Percentiles rank a stretch among this genome's conserved stretches.
These are phyloP conservation scores for Yponomeuta sedellus DNA, from an alignment of 2,888 invertebrate genomes.

Conservation along the genomic window DNA sequence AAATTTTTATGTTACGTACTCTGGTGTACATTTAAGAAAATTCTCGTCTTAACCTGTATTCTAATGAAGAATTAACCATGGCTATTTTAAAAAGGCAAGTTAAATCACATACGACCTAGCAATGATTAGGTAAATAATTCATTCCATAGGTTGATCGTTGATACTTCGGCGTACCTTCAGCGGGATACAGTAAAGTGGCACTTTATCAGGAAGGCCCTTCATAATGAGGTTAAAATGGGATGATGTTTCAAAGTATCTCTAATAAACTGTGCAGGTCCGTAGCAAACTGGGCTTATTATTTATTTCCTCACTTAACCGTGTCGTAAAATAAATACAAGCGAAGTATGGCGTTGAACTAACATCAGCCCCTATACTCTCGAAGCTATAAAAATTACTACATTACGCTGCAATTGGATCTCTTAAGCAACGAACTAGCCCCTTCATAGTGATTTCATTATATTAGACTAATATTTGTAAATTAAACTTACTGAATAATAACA, in stretches of 20 bases:
- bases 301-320: neutral
- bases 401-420: too few species aligned
- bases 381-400: too few species aligned
- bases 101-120: too few species aligned
- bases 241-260: neutral
- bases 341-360: neutral
- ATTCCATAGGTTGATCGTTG: neutral
- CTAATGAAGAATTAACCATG: too few species aligned
- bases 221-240: neutral
- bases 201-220: neutral
- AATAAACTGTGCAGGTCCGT: neutral
- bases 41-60: too few species aligned
- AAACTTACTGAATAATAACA: too few species aligned
- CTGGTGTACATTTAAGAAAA: too few species aligned
- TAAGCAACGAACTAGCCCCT: too few species aligned
- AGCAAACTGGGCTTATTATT: neutral
- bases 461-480: too few species aligned
- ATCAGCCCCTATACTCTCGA: neutral
- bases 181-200: neutral
- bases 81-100: too few species aligned
- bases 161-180: neutral
- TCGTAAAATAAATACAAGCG: neutral
- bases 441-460: too few species aligned
- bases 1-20: too few species aligned
- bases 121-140: neutral